Evolutionary conservation across 2,113 vertebrate genomes (phyloP), one percentile per base, ranked within the genome.

Genomic region (Piprites chloris): DNA sequence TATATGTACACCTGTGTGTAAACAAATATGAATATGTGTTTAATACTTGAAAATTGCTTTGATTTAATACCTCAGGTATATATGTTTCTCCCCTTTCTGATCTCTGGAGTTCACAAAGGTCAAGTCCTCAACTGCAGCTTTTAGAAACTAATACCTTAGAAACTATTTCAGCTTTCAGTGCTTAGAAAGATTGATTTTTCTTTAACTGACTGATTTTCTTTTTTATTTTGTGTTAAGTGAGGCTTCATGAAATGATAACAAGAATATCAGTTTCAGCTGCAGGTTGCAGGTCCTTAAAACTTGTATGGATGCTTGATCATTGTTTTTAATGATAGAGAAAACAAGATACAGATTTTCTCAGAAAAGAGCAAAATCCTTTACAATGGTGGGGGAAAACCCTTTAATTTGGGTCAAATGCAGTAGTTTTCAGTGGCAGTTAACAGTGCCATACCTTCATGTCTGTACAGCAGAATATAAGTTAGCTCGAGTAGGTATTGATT

Each of bases 401-500:
- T 96, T 98, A 95, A 95, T 96, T 97, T 97, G 97, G 95, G 97
- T 97, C 88, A 97, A 96, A 93, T 92, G 75, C 87, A 91, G 85
- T 96, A 90, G 90, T 88, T 93, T 81, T 97, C 93, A 61, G 80
- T 98, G 98, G 98, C 98, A 98, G 97, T 96, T 98, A 98, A 98
- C 91, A 49, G 95, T 96, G 92, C 89, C 88, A 55, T 95, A 96
- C 90, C 76, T 95, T 93, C 76, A 46, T 26, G 65, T 88, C 88
- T 90, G 78, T 93, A 75, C 89, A 71, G 84, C 97, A 90, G 96
- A 98, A 97, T 98, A 97, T 98, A 98, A 98, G 98, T 98, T 98
- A 98, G 97, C 98, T 97, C 83, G 95, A 98, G 97, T 96, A 85
- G 79, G 92, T 98, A 99, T 99, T 97, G 99, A 99, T 98, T 98